Conservation (phyloP, 2,113 vertebrate genomes). For the Zosterops lateralis region DNA sequence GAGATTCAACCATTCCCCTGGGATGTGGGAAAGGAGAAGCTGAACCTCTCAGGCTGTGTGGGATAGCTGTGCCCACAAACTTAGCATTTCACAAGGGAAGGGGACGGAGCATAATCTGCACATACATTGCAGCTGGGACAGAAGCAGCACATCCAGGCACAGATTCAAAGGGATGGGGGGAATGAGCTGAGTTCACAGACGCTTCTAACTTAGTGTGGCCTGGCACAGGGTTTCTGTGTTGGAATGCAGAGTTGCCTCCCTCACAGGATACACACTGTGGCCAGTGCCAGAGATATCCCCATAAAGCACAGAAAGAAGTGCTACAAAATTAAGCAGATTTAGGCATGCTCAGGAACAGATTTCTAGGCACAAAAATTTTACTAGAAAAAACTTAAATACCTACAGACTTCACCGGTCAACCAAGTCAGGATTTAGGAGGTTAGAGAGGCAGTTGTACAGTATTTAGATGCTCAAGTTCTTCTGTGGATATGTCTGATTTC, state of each 20-base stretch:
- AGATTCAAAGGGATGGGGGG: not conserved
- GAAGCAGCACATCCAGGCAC: not conserved
- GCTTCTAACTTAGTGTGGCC: not conserved
- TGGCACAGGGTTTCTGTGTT: not conserved
- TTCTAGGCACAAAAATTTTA: slow-evolving; percentile 1
- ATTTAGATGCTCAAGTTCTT: not conserved
- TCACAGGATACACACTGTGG: not conserved
- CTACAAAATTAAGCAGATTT: not conserved
- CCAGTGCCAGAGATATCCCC: slow-evolving; percentile 21
- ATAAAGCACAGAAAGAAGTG: not conserved
- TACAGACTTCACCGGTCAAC: not conserved
- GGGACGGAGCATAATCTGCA: not conserved
- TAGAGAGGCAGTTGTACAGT: not conserved
- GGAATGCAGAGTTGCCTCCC: not conserved
- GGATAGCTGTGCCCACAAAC: not conserved
- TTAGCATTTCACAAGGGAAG: not conserved
- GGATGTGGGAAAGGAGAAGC: not conserved
- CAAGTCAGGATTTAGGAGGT: not conserved
- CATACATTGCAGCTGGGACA: not conserved
- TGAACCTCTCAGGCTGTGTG: not conserved
- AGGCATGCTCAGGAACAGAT: slow-evolving; percentile 2
- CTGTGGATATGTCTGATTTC: not conserved
- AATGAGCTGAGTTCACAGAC: not conserved
- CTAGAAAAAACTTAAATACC: slow-evolving; percentile 1
- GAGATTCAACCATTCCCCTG: not conserved